Evolutionary conservation across 2,888 invertebrate genomes (phyloP).

Genomic region (Blomia tropicalis): DNA sequence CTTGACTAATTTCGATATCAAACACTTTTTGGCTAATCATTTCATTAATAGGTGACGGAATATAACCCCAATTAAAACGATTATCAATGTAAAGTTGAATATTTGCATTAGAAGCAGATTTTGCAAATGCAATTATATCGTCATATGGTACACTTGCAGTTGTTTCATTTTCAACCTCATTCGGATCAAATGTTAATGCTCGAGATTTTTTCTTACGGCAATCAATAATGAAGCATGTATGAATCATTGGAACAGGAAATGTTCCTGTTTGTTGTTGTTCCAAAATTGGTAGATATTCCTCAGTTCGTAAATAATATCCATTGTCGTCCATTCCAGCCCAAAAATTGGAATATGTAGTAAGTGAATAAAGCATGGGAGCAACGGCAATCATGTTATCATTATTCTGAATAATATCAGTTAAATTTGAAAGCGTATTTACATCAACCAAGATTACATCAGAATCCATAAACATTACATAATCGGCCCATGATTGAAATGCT

Average conservation of each 20-base stretch:
- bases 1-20: constrained; percentile 14
- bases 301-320: constrained; percentile 59
- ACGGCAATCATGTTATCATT: constrained; percentile 40
- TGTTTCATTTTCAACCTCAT: constrained; percentile 38
- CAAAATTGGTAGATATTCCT: constrained; percentile 64
- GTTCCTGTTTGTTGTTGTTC: constrained; percentile 49
- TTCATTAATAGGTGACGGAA: constrained; percentile 17
- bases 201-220: constrained; percentile 47
- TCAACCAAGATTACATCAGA: constrained; percentile 22
- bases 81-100: constrained; percentile 23
- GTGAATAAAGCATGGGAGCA: constrained; percentile 70
- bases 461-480: constrained; percentile 50
- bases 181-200: constrained; percentile 54
- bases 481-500: constrained; percentile 65
- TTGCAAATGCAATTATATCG: constrained; percentile 81
- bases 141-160: constrained; percentile 56
- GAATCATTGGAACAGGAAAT: constrained; percentile 75
- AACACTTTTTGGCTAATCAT: neutral
- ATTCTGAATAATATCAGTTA: constrained; percentile 42
- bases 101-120: constrained; percentile 55
- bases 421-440: constrained; percentile 37
- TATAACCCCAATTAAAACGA: constrained; percentile 24
- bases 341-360: constrained; percentile 80
- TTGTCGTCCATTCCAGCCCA: constrained; percentile 82
- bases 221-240: constrained; percentile 66